A percentile compares a stretch with the other conserved stretches of the same genome.
Evolutionary conservation across 2,888 invertebrate species (phyloP).

Genomic region (Polietes domitor): DNA sequence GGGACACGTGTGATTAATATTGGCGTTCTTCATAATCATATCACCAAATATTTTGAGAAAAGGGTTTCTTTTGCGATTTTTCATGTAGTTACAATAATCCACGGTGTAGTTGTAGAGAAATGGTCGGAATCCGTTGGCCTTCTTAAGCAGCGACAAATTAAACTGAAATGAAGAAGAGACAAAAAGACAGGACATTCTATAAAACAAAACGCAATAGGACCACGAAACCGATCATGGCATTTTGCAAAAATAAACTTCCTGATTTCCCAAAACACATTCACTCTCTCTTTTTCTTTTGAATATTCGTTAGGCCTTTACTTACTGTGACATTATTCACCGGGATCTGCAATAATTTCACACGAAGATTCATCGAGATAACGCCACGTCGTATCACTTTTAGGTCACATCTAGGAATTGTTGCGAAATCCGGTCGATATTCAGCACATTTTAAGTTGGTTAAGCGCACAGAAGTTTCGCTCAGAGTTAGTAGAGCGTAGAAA

Average conservation of each 20-base stretch:
- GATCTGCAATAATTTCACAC: background rate
- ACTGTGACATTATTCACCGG: background rate
- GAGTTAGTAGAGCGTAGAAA: no score
- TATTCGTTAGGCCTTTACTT: background rate
- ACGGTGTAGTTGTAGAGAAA: constrained; percentile 44
- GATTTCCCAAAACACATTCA: no score
- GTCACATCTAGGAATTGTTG: background rate
- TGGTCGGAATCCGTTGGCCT: constrained; percentile 15
- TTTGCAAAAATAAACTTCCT: no score
- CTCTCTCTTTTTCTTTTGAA: no score
- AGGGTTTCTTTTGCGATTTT: background rate
- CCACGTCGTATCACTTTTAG: background rate
- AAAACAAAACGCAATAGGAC: background rate
- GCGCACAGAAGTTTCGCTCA: background rate
- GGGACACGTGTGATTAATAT: constrained; percentile 18
- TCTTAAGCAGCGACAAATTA: background rate
- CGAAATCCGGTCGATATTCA: background rate
- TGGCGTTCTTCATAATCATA: background rate
- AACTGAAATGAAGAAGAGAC: no score
- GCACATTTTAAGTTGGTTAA: constrained; percentile 5
- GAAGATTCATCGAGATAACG: background rate
- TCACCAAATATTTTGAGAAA: constrained; percentile 7
- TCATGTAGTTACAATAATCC: constrained; percentile 29
- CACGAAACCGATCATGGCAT: background rate
- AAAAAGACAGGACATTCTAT: background rate